Evolutionary conservation across 92 coral and sea anemone genomes (phyloP), one percentile per base, ranked within the genome.

Genomic region (Parazoanthus atlanticus): DNA sequence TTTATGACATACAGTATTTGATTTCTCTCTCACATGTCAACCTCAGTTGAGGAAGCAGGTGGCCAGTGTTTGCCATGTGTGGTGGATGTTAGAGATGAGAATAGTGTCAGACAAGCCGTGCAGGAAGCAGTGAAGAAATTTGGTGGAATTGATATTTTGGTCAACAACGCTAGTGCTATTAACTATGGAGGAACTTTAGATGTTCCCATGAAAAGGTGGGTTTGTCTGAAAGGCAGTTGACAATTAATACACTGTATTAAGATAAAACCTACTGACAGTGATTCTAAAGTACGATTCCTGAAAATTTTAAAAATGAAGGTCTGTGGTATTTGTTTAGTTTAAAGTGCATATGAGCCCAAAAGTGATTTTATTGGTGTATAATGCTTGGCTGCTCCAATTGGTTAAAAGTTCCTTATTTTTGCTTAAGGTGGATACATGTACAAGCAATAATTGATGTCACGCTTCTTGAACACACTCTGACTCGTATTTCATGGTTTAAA

Each of bases 111-210:
- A 5, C 74, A 88, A 6, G 97, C 98, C 1, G 98, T 97, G 19
- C 91, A 95, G 65, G 91, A 91, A 16, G 97, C 98, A 72, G 99
- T 97, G 43, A 91, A 94, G 92, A 92, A 86, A 71, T 97, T 95
- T 94, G 98, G 99, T 90, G 95, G 94, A 6, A 97, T 95, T 75
- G 99, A 97, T 58, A 94, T 97, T 79, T 89, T 97, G 80, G 98
- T 97, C 25, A 97, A 97, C 84, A 97, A 97, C 91, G 99, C 99
- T 29, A 95, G 99, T 94, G 99, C 98, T n/a, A 97, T 97, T 32
- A 95, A 93, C 81, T 89, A 93, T 19, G 93, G 97, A 49, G 99
- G 99, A 77, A 95, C 99, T 7, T 88, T 93, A 81, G 94, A 93
- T 30, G 94, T 97, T 76, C 94, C 95, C 30, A 93, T 95, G 97